Base-by-base conservation (phyloP, 2,797 vertebrate genomes). In the Phyllotis vaccarum region DNA sequence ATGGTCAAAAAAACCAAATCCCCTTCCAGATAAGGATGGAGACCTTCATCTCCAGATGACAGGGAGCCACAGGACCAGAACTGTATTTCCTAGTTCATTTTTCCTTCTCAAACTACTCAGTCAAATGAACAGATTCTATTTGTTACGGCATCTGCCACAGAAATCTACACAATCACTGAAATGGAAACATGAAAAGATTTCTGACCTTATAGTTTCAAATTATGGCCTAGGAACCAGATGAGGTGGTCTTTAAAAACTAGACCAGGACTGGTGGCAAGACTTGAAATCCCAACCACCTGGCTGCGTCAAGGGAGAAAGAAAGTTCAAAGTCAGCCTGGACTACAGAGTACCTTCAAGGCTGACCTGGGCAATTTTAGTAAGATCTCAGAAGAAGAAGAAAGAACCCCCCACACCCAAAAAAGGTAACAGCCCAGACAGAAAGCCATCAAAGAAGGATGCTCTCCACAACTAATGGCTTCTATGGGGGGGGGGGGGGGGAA, bases 161-260 rank as follows among this genome's bases (percentile, higher is more conserved):
- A 81, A 46, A 90, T 64, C 24, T 46, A 52, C 58, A 91, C 49
- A 62, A 74, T 52, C 54, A 81, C 43, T 90, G 49, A 85, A 75
- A 95, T n/a, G 70, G 6, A 96, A 91, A 95, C 5, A 68, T 5
- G 62, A 21, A 86, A 31, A 74, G 66, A 81, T 49, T 49, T 93
- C 75, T 85, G 31, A 74, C 49, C 21, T 76, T 94, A 64, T 80
- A 43, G 56, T 29, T 93, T 96, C 3, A 90, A 92, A 46, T n/a
- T 90, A 13, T 70, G 66, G 72, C 52, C 94, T 79, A 52, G 91
- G 60, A 93, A 95, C 14, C 78, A 94, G 56, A 37, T 79, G 58
- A 83, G 49, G 62, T 3, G 12, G 34, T 40, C 75, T 90, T 94
- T 90, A 94, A 90, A 94, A 88, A 88, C 43, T 29, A 56, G 52